phyloP scores from a whole-genome alignment of 2,113 vertebrate species.

The Sinocyclocheilus grahami region DNA sequence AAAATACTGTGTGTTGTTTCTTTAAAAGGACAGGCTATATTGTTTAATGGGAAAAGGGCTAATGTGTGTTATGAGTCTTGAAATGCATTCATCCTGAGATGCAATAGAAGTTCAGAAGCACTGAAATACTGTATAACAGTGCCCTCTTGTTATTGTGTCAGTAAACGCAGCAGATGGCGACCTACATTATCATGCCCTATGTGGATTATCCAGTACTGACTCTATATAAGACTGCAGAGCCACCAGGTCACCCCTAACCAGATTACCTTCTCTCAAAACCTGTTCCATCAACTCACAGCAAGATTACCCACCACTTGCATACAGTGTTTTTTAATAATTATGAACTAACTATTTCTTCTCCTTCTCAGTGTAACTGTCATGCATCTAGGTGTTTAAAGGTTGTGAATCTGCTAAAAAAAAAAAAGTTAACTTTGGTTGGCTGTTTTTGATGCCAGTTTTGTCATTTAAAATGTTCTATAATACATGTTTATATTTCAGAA shows the following conservation, averaged over 20 bases:
- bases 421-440: background rate
- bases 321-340: background rate
- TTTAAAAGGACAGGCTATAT: background rate
- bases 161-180: conserved; percentile 67
- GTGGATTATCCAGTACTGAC: conserved; percentile 53
- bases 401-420: background rate
- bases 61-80: background rate
- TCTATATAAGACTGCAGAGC: conserved; percentile 52
- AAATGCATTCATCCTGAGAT: background rate
- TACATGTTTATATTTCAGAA: background rate
- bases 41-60: background rate
- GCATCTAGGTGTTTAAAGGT: background rate
- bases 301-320: conserved; percentile 24
- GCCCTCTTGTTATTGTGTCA: conserved; percentile 55
- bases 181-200: conserved; percentile 46
- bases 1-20: background rate
- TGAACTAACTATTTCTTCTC: background rate
- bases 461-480: background rate
- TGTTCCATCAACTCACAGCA: background rate
- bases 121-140: conserved; percentile 32
- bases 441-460: background rate
- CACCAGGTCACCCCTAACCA: conserved; percentile 57
- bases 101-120: background rate
- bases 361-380: background rate
- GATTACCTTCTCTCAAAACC: conserved; percentile 52